These are phyloP conservation scores for Heliconius eleuchia DNA, from an alignment of 1,140 invertebrate species.

Conservation along the genomic window DNA sequence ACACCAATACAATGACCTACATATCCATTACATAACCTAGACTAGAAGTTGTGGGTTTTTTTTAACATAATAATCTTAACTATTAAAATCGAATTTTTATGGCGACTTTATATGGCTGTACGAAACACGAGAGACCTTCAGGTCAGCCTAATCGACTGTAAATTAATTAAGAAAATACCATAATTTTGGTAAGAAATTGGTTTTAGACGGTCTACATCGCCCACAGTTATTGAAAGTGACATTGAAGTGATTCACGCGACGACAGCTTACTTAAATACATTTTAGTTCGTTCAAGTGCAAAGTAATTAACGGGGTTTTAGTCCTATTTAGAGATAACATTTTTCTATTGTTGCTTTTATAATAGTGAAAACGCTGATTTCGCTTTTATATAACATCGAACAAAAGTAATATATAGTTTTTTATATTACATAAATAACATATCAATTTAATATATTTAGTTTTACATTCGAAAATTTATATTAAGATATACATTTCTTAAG, in stretches of 20 bases:
- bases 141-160: neutral
- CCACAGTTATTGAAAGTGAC: neutral
- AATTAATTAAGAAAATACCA: conserved; percentile 3
- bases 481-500: too few relatives aligned
- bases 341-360: too few relatives aligned
- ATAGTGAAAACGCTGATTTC: too few relatives aligned
- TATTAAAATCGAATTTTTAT: neutral
- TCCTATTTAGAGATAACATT: too few relatives aligned
- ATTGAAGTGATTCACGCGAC: conserved; percentile 7
- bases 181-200: neutral
- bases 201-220: neutral
- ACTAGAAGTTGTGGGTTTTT: neutral
- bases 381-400: too few relatives aligned
- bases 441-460: too few relatives aligned
- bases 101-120: neutral
- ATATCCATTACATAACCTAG: neutral
- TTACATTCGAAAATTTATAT: too few relatives aligned
- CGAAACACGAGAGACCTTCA: neutral
- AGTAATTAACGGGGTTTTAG: neutral
- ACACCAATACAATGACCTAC: neutral
- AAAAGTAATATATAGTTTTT: too few relatives aligned
- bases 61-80: neutral
- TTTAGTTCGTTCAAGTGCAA: neutral
- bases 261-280: neutral
- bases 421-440: too few relatives aligned